A percentile compares a stretch with the other conserved stretches of the same genome.
Conservation (phyloP, 2,888 invertebrate species). For the Phania funesta region DNA sequence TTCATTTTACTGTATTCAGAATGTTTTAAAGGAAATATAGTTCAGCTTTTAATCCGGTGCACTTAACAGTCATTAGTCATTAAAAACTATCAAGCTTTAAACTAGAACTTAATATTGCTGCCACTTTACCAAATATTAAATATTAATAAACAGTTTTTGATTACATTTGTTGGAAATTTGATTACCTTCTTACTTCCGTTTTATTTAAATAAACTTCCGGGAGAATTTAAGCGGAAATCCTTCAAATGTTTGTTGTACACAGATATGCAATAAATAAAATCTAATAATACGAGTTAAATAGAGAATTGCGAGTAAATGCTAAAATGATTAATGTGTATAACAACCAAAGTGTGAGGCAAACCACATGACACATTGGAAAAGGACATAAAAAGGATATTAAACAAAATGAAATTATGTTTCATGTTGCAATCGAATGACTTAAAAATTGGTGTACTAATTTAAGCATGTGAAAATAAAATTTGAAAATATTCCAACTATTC, state of each 20-base stretch:
- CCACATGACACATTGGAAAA: conserved; percentile 2
- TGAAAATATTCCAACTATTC: too few relatives aligned
- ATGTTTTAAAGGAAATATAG: too few relatives aligned
- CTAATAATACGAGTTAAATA: background rate
- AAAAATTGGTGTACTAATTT: too few relatives aligned
- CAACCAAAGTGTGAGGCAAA: background rate
- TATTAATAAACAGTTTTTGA: conserved; percentile 1
- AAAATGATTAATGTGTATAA: background rate
- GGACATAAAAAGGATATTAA: background rate
- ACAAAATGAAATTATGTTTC: background rate
- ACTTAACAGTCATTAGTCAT: too few relatives aligned
- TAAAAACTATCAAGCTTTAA: too few relatives aligned
- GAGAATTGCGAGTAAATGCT: background rate
- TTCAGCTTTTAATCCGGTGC: too few relatives aligned
- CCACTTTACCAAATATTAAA: too few relatives aligned
- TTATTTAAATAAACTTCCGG: conserved; percentile 57
- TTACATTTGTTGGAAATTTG: conserved; percentile 22
- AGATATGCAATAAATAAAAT: background rate
- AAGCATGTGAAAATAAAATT: too few relatives aligned
- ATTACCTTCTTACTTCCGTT: conserved; percentile 45
- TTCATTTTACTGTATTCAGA: too few relatives aligned
- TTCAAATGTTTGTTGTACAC: conserved; percentile 39
- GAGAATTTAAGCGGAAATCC: conserved; percentile 51
- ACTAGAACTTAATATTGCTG: too few relatives aligned
- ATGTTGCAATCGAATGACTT: too few relatives aligned